These are phyloP conservation scores for Morinoia aosen DNA, from an alignment of 2,888 invertebrate species.

Conservation along the genomic window DNA sequence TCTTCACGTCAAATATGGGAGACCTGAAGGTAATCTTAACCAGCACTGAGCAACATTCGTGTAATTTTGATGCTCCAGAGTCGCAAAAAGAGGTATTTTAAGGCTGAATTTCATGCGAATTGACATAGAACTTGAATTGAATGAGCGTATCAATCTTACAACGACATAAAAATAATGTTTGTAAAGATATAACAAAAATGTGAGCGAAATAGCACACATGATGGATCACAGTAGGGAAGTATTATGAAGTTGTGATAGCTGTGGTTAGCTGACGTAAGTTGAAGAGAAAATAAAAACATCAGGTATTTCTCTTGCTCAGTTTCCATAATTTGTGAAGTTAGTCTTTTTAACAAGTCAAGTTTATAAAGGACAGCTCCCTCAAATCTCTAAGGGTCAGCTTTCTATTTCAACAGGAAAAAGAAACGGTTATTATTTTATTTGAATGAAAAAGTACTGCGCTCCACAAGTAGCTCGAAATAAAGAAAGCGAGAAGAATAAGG, in stretches of 20 bases:
- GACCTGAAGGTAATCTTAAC: too few relatives aligned
- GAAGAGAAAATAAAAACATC: background rate
- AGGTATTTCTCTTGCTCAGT: background rate
- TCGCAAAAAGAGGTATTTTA: too few relatives aligned
- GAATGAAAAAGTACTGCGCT: background rate
- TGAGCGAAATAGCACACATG: too few relatives aligned
- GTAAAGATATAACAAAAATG: too few relatives aligned
- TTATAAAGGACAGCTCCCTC: background rate
- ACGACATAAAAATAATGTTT: too few relatives aligned
- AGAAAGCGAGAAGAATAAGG: background rate
- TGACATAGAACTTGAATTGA: too few relatives aligned
- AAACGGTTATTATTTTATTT: background rate
- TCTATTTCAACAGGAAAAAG: background rate
- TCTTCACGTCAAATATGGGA: too few relatives aligned
- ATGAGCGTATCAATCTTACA: too few relatives aligned
- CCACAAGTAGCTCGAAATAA: background rate
- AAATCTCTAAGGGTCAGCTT: background rate
- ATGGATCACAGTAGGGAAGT: too few relatives aligned
- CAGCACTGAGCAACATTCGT: too few relatives aligned
- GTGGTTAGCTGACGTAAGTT: background rate
- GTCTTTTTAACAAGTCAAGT: background rate
- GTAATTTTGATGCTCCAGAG: too few relatives aligned
- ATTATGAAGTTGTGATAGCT: background rate
- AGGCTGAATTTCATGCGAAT: too few relatives aligned
- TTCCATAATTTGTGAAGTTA: background rate